These are phyloP conservation scores for Coelogynopora nodosa DNA, from an alignment of 2,888 invertebrate genomes.

Conservation along the genomic window DNA sequence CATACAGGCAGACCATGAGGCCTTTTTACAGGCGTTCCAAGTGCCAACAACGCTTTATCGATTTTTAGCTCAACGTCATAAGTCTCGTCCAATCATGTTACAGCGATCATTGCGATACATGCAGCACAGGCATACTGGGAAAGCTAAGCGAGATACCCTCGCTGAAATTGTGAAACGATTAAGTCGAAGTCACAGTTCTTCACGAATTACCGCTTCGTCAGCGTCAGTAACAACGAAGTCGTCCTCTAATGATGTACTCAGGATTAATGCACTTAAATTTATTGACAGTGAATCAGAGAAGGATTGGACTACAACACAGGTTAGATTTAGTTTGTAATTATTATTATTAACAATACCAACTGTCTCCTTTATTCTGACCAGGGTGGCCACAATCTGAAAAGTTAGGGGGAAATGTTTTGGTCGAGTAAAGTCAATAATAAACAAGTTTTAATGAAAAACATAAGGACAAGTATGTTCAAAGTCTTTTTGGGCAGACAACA, in stretches of 20 bases:
- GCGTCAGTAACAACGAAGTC: neutral
- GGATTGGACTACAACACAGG: neutral
- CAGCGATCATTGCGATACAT: neutral
- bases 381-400: no score
- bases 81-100: neutral
- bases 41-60: slow-evolving; percentile 25
- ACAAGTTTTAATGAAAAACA: no score
- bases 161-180: neutral
- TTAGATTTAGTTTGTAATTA: no score
- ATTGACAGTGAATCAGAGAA: slow-evolving; percentile 8
- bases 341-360: no score
- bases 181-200: neutral
- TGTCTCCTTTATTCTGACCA: no score
- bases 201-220: neutral
- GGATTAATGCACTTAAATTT: neutral
- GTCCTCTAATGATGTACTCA: neutral
- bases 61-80: neutral
- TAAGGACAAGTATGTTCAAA: no score
- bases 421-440: no score
- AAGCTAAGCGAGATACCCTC: neutral
- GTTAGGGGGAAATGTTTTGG: no score
- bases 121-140: neutral
- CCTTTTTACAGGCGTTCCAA: neutral
- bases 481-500: no score
- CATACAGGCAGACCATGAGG: neutral